A percentile compares a stretch with the other conserved stretches of the same genome.
These are phyloP conservation scores for Bactericera cockerelli DNA, from an alignment of 1,140 invertebrate genomes.

Conservation along the genomic window DNA sequence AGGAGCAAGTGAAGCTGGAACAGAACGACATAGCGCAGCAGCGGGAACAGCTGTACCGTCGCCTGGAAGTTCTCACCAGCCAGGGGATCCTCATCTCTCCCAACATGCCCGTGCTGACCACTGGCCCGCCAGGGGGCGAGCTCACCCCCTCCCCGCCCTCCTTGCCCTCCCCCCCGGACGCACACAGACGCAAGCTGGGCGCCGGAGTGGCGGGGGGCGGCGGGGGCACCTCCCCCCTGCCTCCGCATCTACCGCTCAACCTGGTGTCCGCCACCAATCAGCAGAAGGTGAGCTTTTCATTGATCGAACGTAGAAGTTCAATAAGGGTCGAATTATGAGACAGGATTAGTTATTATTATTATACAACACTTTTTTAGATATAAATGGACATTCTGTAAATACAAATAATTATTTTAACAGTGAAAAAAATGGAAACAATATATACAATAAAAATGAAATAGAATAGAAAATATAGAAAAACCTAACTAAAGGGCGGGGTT, in stretches of 20 bases:
- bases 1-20: constrained; percentile 51
- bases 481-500: too few relatives aligned
- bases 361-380: too few relatives aligned
- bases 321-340: too few relatives aligned
- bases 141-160: background rate
- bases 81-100: constrained; percentile 42
- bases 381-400: too few relatives aligned
- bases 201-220: constrained; percentile 15
- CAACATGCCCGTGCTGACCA: constrained; percentile 23
- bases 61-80: constrained; percentile 57
- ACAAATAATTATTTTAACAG: too few relatives aligned
- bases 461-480: too few relatives aligned
- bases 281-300: constrained; percentile 45
- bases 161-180: constrained; percentile 20
- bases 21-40: constrained; percentile 72
- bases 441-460: too few relatives aligned
- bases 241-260: constrained; percentile 41
- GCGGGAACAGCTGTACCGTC: constrained; percentile 66
- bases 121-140: constrained; percentile 16
- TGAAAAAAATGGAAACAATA: too few relatives aligned
- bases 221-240: constrained; percentile 23
- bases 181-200: constrained; percentile 19
- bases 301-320: too few relatives aligned
- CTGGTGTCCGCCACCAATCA: constrained; percentile 68
- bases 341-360: too few relatives aligned